phyloP scores from a whole-genome alignment of 2,113 vertebrate genomes.

The Callorhinus ursinus region DNA sequence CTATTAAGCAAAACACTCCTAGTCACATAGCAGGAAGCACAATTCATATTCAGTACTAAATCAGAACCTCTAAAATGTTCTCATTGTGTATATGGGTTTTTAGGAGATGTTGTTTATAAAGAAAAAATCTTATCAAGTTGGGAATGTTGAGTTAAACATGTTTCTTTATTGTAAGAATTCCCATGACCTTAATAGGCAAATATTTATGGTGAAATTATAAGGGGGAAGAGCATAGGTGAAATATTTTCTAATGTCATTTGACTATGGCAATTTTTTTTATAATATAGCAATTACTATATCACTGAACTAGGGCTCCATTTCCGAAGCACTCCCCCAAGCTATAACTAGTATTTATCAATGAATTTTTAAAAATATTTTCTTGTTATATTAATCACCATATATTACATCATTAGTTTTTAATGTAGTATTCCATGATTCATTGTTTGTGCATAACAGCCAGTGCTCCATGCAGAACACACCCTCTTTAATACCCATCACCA shows the following conservation, averaged over 20 bases:
- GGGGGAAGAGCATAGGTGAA: not conserved
- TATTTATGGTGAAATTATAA: not conserved
- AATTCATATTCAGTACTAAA: not conserved
- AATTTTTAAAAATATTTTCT: not conserved
- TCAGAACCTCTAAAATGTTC: not conserved
- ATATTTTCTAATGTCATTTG: not conserved
- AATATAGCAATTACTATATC: not conserved
- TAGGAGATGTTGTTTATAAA: not conserved
- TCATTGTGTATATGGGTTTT: not conserved
- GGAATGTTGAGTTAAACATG: not conserved
- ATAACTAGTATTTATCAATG: not conserved
- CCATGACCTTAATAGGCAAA: not conserved
- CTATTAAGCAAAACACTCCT: not conserved
- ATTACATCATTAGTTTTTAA: too few relatives aligned
- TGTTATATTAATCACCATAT: too few relatives aligned
- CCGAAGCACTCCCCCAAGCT: not conserved
- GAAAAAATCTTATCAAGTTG: not conserved
- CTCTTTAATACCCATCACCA: too few relatives aligned
- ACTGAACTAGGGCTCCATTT: not conserved
- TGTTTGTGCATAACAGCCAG: too few relatives aligned
- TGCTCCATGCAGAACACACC: too few relatives aligned
- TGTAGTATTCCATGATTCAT: too few relatives aligned
- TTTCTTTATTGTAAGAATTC: not conserved
- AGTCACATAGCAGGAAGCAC: not conserved
- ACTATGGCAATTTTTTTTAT: not conserved